phyloP scores from a whole-genome alignment of 2,113 vertebrate species.

The Conger conger region DNA sequence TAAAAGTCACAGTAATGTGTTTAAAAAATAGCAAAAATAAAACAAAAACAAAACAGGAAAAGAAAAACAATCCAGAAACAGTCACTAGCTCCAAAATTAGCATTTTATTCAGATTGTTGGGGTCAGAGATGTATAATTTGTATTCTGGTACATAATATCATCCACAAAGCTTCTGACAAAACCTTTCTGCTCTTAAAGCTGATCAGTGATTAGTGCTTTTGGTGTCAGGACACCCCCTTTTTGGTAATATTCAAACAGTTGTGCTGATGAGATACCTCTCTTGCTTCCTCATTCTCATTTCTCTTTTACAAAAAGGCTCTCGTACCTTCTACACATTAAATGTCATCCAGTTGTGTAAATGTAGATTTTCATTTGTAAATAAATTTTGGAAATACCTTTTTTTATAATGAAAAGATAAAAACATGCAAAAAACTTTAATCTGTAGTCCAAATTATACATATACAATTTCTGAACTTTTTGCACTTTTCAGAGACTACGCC shows the following conservation, averaged over 20 bases:
- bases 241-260: constrained; percentile 99
- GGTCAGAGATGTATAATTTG: constrained; percentile 81
- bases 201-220: constrained; percentile 76
- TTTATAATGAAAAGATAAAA: constrained; percentile 92
- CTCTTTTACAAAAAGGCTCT: constrained; percentile 68
- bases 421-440: constrained; percentile 98
- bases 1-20: constrained; percentile 32
- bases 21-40: not conserved
- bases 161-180: constrained; percentile 88
- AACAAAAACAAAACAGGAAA: not conserved
- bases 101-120: constrained; percentile 91
- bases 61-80: constrained; percentile 42
- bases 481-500: constrained; percentile 89
- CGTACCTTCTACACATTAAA: constrained; percentile 82
- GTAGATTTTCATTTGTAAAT: constrained; percentile 74
- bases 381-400: constrained; percentile 82
- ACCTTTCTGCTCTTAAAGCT: constrained; percentile 89
- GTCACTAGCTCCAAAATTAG: constrained; percentile 89
- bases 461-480: constrained; percentile 86
- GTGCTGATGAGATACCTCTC: constrained; percentile 85
- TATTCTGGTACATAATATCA: constrained; percentile 93
- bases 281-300: constrained; percentile 62
- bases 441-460: constrained; percentile 98
- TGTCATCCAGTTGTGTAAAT: constrained; percentile 83
- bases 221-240: constrained; percentile 70